phyloP scores from a whole-genome alignment of 2,113 vertebrate genomes.

The Psilopsiagon aymara region DNA sequence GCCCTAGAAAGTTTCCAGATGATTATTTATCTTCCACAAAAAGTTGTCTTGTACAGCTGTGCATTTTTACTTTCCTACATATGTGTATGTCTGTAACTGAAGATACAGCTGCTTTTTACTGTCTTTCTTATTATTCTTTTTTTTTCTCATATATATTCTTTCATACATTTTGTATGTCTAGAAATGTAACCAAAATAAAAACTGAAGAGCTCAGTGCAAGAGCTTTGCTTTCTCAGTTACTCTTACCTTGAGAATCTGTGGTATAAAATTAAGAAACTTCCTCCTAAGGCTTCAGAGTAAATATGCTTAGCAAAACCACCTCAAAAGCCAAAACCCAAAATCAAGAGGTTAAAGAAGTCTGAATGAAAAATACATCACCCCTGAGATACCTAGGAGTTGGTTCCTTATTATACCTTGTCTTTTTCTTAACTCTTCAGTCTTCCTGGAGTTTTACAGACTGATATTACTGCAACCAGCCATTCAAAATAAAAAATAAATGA shows the following conservation, averaged over 20 bases:
- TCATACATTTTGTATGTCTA: not conserved
- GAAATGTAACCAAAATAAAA: not conserved
- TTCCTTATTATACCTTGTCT: not conserved
- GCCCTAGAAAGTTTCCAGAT: not conserved
- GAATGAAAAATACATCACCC: not conserved
- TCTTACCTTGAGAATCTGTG: not conserved
- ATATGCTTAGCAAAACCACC: not conserved
- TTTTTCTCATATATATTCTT: not conserved
- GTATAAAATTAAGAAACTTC: not conserved
- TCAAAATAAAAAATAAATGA: not conserved
- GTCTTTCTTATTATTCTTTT: not conserved
- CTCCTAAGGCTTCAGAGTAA: not conserved
- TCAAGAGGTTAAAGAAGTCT: not conserved
- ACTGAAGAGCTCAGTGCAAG: not conserved
- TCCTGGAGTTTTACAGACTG: not conserved
- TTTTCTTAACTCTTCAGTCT: not conserved
- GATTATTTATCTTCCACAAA: not conserved
- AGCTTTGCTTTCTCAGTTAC: not conserved
- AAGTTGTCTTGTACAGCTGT: not conserved
- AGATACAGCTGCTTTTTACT: not conserved
- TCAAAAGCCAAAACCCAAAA: not conserved
- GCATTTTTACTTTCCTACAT: not conserved
- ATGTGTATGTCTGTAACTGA: not conserved
- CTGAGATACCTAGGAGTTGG: not conserved
- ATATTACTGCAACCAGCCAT: not conserved